Evolutionary conservation across 2,113 vertebrate species (phyloP), one percentile per base, ranked within the genome.

Genomic region (Cephalopholis sonnerati): DNA sequence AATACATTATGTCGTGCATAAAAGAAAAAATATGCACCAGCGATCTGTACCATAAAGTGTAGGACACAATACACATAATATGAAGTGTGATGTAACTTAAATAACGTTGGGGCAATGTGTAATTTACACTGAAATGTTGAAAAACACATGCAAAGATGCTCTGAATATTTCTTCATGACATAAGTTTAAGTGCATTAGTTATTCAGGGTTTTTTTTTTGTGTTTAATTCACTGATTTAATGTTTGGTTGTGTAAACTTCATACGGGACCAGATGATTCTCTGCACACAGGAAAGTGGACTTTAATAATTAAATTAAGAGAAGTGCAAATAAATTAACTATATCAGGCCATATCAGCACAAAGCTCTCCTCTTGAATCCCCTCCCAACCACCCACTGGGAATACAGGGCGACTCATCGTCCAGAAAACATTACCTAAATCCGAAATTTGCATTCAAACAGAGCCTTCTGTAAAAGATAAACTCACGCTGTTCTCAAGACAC

Each of bases 381-480:
- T 4, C 10, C 65, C 71, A 41, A 78, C 65, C 66, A 64, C 82
- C 75, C 63, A 32, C 58, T 6, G 51, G 51, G 69, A 61, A 55
- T 32, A 54, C 57, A 12, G 44, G n/a, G 64, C 25, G 22, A 63
- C 77, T 70, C 66, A 4, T 72, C 67, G 62, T 2, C 74, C 24
- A 77, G 77, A 87, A 67, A 39, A 68, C 81, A 92, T 91, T 84
- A 87, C 79, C 74, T 67, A 57, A 86, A 82, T 83, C 53, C 4
- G 0, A 24, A n/a, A 87, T 93, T 92, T 88, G 32, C 87, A 89
- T 91, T 87, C 62, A 88, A 85, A 90, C 73, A 69, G 72, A 63
- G 46, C 13, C 7, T n/a, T 70, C 24, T 39, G 16, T 7, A 32
- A 76, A 79, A 83, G 82, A 80, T 48, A 24, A 74, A 74, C 66